Conservation (phyloP, 2,113 vertebrate genomes). For the Melanocharis versteri region DNA sequence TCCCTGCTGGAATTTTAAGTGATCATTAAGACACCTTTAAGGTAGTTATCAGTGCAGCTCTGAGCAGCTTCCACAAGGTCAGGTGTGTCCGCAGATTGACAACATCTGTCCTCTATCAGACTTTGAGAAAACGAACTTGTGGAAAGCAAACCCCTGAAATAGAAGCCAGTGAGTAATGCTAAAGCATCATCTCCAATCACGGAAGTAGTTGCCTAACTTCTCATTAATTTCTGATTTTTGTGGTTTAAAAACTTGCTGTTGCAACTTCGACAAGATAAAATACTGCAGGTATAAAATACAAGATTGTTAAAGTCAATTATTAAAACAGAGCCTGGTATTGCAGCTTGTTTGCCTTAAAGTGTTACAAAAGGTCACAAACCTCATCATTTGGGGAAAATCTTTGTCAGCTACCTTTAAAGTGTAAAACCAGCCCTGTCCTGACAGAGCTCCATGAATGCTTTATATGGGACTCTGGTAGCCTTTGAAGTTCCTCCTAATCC, state of each 20-base stretch:
- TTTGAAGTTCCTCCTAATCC: conserved; percentile 61
- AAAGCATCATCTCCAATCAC: background rate
- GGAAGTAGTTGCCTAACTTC: background rate
- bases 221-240: background rate
- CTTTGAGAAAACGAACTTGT: background rate
- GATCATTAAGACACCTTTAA: background rate
- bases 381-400: background rate
- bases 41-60: background rate
- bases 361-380: background rate
- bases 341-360: background rate
- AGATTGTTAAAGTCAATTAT: background rate
- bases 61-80: background rate
- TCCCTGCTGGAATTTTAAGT: conserved; percentile 32
- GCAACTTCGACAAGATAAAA: background rate
- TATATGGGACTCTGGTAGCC: conserved; percentile 13
- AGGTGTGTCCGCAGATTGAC: background rate
- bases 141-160: background rate
- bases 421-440: conserved; percentile 40
- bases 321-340: background rate
- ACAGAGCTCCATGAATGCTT: background rate
- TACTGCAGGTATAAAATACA: background rate
- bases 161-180: background rate
- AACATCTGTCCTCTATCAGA: background rate
- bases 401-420: conserved; percentile 31
- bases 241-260: background rate